These are phyloP conservation scores for Onthophagus taurus DNA, from an alignment of 1,140 invertebrate genomes.

Conservation along the genomic window DNA sequence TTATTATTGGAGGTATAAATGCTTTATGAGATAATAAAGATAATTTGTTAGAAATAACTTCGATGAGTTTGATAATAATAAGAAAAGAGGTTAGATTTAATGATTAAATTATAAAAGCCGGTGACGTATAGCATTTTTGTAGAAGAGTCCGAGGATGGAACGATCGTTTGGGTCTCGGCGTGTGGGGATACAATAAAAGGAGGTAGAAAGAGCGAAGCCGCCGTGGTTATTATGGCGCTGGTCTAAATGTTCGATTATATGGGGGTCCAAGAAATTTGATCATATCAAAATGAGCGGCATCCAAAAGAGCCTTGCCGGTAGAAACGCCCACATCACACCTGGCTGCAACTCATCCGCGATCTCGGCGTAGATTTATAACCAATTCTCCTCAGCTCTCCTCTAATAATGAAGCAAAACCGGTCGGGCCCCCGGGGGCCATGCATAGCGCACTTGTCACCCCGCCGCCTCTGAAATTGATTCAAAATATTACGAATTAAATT, in stretches of 20 bases:
- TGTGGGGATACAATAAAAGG: no score
- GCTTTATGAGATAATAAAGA: no score
- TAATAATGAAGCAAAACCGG: slow-evolving; percentile 3
- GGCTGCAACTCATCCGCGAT: slow-evolving; percentile 8
- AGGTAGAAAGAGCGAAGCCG: no score
- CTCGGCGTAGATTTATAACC: slow-evolving; percentile 6
- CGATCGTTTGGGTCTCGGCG: no score
- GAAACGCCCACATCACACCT: slow-evolving; percentile 10
- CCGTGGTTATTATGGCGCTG: background rate
- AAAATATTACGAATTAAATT: no score
- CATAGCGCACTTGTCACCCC: slow-evolving; percentile 7
- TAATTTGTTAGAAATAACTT: no score
- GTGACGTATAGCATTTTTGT: no score
- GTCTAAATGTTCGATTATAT: background rate
- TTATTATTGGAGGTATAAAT: no score
- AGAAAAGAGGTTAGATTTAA: no score
- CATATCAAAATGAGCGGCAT: slow-evolving; percentile 6
- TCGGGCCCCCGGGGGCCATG: background rate
- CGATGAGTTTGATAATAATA: no score
- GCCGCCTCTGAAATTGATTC: background rate
- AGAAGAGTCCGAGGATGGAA: no score
- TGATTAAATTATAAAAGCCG: no score
- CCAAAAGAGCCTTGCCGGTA: background rate
- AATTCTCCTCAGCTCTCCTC: slow-evolving; percentile 4
- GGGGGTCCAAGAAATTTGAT: background rate